Percentiles rank a stretch among this genome's conserved stretches.
Evolutionary conservation across 92 coral and sea anemone genomes (phyloP).

Genomic region (Porites rus): DNA sequence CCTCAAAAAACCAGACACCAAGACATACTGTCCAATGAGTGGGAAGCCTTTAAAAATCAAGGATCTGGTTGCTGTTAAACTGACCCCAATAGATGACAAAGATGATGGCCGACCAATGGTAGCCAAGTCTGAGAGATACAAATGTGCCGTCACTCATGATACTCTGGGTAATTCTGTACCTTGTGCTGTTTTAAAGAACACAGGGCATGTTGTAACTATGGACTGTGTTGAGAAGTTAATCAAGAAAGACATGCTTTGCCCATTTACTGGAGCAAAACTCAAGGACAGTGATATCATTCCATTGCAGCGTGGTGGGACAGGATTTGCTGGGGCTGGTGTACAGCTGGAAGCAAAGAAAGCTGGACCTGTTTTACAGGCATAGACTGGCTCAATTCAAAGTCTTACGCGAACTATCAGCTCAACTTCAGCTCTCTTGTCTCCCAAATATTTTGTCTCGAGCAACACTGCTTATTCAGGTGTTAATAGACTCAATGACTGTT

Average conservation of each 20-base stretch:
- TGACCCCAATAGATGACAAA: constrained; percentile 76
- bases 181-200: constrained; percentile 94
- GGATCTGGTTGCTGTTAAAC: constrained; percentile 89
- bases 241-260: constrained; percentile 96
- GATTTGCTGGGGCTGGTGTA: constrained; percentile 95
- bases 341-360: constrained; percentile 88
- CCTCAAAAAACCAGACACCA: constrained; percentile 91
- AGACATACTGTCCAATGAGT: constrained; percentile 97
- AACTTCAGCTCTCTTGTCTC: not conserved
- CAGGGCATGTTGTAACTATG: constrained; percentile 96
- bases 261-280: constrained; percentile 86
- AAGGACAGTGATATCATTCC: constrained; percentile 89
- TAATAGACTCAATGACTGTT: too few species aligned
- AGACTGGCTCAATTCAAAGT: not conserved
- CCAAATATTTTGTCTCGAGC: too few species aligned
- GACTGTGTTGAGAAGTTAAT: constrained; percentile 96
- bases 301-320: constrained; percentile 97
- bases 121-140: constrained; percentile 85
- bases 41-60: constrained; percentile 84
- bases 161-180: constrained; percentile 96
- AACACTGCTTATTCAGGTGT: too few species aligned
- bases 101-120: constrained; percentile 78
- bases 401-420: not conserved
- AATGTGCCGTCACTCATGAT: constrained; percentile 96
- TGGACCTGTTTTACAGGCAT: constrained; percentile 93